These are phyloP conservation scores for Spodoptera littoralis DNA, from an alignment of 2,888 invertebrate species.

Conservation along the genomic window DNA sequence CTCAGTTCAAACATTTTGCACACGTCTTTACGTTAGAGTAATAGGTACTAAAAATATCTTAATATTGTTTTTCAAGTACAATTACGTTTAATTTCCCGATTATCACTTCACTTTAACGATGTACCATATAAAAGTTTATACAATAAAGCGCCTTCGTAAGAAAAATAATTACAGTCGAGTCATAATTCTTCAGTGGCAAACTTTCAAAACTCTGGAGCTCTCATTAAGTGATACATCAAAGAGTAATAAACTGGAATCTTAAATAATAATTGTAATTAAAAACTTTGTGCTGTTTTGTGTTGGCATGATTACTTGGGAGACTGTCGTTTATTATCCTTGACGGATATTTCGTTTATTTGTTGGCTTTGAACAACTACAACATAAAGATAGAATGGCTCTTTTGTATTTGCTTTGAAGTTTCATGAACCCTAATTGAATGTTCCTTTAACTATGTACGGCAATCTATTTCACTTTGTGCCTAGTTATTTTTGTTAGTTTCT, in stretches of 20 bases:
- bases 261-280: slow-evolving; percentile 50
- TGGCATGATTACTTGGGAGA: slow-evolving; percentile 21
- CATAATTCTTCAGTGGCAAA: slow-evolving; percentile 38
- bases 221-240: slow-evolving; percentile 55
- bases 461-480: slow-evolving; percentile 26
- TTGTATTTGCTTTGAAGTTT: slow-evolving; percentile 35
- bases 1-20: not conserved
- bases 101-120: not conserved
- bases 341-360: slow-evolving; percentile 32
- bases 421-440: slow-evolving; percentile 32
- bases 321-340: slow-evolving; percentile 12
- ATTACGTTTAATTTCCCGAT: not conserved
- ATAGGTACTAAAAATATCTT: not conserved
- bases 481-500: slow-evolving; percentile 13
- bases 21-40: not conserved
- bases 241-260: slow-evolving; percentile 45
- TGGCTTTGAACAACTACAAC: slow-evolving; percentile 35
- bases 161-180: slow-evolving; percentile 27
- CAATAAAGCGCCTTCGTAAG: slow-evolving; percentile 24
- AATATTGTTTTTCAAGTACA: not conserved
- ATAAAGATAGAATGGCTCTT: slow-evolving; percentile 23
- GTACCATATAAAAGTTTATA: slow-evolving; percentile 13
- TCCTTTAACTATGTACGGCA: slow-evolving; percentile 15
- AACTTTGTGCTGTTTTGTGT: slow-evolving; percentile 37
- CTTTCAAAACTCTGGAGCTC: slow-evolving; percentile 29